Evolutionary conservation across 1,140 invertebrate species (phyloP).

Genomic region (Cyclargus thomasi): DNA sequence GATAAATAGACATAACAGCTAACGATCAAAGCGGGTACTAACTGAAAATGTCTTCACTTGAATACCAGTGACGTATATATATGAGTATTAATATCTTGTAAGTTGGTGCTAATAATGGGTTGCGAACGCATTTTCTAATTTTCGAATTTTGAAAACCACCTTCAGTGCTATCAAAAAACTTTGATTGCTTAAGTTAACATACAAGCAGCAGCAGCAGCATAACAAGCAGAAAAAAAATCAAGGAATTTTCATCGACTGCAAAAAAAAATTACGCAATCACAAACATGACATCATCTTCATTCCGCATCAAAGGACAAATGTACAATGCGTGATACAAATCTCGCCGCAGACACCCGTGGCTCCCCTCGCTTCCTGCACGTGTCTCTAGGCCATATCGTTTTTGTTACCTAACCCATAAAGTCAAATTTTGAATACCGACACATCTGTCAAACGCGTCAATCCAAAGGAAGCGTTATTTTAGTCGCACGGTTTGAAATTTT

Average conservation of each 20-base stretch:
- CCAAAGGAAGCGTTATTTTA: conserved; percentile 59
- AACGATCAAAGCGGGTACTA: background rate
- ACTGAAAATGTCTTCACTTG: conserved; percentile 1
- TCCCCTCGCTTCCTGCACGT: conserved; percentile 60
- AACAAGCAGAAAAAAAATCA: too few species aligned
- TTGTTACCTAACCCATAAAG: conserved; percentile 31
- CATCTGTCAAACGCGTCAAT: conserved; percentile 42
- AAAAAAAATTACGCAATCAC: conserved; percentile 15
- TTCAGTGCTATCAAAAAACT: too few species aligned
- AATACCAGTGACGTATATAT: background rate
- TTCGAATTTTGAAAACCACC: too few species aligned
- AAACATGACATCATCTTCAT: conserved; percentile 31
- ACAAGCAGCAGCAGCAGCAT: too few species aligned
- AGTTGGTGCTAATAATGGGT: background rate
- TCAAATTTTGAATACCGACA: conserved; percentile 32
- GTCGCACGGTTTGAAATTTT: conserved; percentile 68
- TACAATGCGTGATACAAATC: conserved; percentile 51
- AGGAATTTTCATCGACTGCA: background rate
- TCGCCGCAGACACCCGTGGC: conserved; percentile 45
- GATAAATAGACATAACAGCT: background rate
- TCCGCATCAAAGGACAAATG: conserved; percentile 28
- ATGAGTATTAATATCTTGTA: background rate
- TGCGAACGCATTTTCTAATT: too few species aligned
- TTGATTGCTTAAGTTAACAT: too few species aligned
- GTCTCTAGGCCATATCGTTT: conserved; percentile 18